Percentiles rank a stretch among this genome's conserved stretches.
Evolutionary conservation across 2,797 vertebrate genomes (phyloP).

Genomic region (Molossus molossus): DNA sequence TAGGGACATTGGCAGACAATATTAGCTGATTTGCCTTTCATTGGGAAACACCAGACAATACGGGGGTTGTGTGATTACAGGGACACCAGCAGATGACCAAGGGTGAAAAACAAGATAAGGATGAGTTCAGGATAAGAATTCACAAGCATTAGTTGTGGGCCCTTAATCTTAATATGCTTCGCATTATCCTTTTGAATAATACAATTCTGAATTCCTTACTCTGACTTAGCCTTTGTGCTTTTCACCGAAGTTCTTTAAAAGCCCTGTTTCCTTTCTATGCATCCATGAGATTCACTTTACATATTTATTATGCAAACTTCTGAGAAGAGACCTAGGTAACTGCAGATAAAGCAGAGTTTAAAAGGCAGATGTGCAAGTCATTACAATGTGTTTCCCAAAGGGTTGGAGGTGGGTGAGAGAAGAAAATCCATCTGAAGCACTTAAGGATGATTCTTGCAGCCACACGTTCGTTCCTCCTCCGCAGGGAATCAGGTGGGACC

Average conservation of each 20-base stretch:
- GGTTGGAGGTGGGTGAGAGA: neutral
- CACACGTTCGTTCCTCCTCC: neutral
- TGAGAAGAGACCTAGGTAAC: neutral
- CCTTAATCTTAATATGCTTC: neutral
- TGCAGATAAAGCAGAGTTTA: neutral
- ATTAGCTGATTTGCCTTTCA: neutral
- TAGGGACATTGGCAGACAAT: neutral
- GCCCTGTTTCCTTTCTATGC: neutral
- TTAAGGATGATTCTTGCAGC: neutral
- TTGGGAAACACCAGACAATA: neutral
- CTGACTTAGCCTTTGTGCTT: neutral
- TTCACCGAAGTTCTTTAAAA: neutral
- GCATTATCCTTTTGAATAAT: slow-evolving; percentile 22
- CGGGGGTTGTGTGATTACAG: too few relatives aligned
- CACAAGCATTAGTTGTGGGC: neutral
- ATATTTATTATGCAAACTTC: neutral
- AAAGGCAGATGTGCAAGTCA: neutral
- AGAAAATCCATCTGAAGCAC: neutral
- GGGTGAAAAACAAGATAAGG: neutral
- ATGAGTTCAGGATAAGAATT: neutral
- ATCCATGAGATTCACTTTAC: neutral
- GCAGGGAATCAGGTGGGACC: neutral
- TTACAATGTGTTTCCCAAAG: neutral
- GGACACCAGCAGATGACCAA: neutral
- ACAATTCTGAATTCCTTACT: neutral